Evolutionary conservation across 2,113 vertebrate genomes (phyloP).

Genomic region (Puffinus mauretanicus): DNA sequence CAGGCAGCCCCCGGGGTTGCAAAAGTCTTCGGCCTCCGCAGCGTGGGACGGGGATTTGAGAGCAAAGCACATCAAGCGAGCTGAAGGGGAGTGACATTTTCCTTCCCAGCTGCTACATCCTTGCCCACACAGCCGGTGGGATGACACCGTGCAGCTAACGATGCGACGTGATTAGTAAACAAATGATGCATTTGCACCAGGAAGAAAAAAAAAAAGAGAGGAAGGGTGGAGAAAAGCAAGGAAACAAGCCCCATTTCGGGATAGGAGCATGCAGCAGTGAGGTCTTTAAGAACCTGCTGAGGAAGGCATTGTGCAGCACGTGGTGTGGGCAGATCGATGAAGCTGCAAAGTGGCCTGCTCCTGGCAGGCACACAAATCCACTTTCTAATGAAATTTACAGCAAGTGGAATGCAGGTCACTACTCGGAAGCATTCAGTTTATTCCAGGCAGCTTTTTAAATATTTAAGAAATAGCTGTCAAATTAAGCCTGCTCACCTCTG

Average conservation of each 20-base stretch:
- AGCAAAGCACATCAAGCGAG: background rate
- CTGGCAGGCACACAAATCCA: conserved; percentile 65
- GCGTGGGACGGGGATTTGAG: background rate
- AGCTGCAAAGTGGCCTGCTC: conserved; percentile 32
- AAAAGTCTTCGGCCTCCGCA: background rate
- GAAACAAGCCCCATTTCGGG: background rate
- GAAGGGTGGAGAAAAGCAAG: background rate
- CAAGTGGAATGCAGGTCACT: conserved; percentile 69
- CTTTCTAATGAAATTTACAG: conserved; percentile 70
- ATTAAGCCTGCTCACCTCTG: conserved; percentile 30
- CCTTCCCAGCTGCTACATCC: background rate
- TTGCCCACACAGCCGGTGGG: background rate
- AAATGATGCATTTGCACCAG: background rate
- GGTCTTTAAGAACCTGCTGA: conserved; percentile 59
- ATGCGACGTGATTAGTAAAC: background rate
- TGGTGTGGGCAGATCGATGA: conserved; percentile 50
- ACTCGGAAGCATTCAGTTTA: conserved; percentile 63
- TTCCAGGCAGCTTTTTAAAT: conserved; percentile 66
- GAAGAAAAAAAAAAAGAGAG: background rate
- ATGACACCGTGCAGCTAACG: background rate
- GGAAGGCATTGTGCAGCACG: conserved; percentile 31
- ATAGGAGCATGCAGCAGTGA: background rate
- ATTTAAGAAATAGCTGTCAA: conserved; percentile 59
- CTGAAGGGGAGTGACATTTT: background rate
- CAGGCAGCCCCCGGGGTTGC: background rate